Evolutionary conservation across 2,888 invertebrate genomes (phyloP).

Genomic region (Melinaea marsaeus): DNA sequence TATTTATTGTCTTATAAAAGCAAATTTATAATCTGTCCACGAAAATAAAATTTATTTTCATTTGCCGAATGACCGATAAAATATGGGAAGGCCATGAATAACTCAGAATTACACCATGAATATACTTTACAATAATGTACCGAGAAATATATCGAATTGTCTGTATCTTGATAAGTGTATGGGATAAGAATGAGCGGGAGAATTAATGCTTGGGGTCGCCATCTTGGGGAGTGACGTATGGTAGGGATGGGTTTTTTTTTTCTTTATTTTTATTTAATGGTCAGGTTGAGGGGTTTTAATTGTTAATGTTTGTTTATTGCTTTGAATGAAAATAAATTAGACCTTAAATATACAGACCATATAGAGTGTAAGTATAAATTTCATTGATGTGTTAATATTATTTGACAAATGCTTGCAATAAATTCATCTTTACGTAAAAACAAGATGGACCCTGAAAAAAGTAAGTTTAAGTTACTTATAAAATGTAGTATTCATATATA

Average conservation of each 20-base stretch:
- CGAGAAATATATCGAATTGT: slow-evolving; percentile 52
- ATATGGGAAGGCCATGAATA: slow-evolving; percentile 40
- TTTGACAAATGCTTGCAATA: too few relatives aligned
- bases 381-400: too few relatives aligned
- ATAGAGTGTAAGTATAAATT: too few relatives aligned
- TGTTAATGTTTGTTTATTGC: too few relatives aligned
- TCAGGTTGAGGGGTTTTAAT: too few relatives aligned
- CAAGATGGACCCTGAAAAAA: too few relatives aligned
- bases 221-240: slow-evolving; percentile 19
- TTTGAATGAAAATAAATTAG: too few relatives aligned
- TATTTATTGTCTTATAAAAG: slow-evolving; percentile 23
- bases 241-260: neutral
- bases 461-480: too few relatives aligned
- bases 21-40: slow-evolving; percentile 14
- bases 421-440: too few relatives aligned
- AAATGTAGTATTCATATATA: too few relatives aligned
- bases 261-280: too few relatives aligned
- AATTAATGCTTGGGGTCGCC: slow-evolving; percentile 42
- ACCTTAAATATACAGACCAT: too few relatives aligned
- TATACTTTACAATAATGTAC: slow-evolving; percentile 52
- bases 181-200: slow-evolving; percentile 53
- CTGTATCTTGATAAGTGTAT: slow-evolving; percentile 41
- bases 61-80: slow-evolving; percentile 33
- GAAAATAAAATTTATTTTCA: slow-evolving; percentile 34
- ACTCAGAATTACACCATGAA: slow-evolving; percentile 36